Evolutionary conservation across 1,140 invertebrate genomes (phyloP).

Genomic region (Drosophila gunungcola): DNA sequence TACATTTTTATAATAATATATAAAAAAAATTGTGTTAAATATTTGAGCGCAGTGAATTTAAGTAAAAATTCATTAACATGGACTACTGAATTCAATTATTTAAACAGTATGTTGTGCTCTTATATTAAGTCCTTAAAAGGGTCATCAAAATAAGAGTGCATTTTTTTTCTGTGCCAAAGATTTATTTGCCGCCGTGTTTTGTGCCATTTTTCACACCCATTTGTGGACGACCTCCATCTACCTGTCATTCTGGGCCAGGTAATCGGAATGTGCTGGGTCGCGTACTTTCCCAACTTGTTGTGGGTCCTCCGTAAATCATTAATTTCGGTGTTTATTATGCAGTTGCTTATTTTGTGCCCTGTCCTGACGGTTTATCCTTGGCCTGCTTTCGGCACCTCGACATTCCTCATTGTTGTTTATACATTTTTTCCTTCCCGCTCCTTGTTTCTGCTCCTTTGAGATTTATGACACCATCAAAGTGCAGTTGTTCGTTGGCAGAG

Average conservation of each 20-base stretch:
- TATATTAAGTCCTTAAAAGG: neutral
- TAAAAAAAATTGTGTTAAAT: no score
- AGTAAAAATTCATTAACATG: no score
- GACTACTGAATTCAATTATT: no score
- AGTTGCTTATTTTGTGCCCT: constrained; percentile 21
- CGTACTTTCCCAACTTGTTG: constrained; percentile 75
- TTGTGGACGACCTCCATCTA: constrained; percentile 21
- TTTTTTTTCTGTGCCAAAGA: constrained; percentile 16
- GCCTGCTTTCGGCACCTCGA: constrained; percentile 45
- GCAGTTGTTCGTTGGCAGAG: constrained; percentile 49
- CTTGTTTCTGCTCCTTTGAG: constrained; percentile 28
- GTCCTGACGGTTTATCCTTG: constrained; percentile 47
- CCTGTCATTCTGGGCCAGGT: constrained; percentile 56
- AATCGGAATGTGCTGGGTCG: constrained; percentile 10
- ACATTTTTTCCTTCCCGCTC: constrained; percentile 12
- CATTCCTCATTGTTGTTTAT: constrained; percentile 37
- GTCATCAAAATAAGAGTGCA: neutral
- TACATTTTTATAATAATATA: no score
- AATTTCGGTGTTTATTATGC: constrained; percentile 70
- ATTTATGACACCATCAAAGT: constrained; percentile 75
- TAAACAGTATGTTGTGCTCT: no score
- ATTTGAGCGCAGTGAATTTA: no score
- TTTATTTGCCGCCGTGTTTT: constrained; percentile 34
- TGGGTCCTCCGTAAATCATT: constrained; percentile 60
- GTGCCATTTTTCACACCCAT: constrained; percentile 66